A percentile compares a stretch with the other conserved stretches of the same genome.
Conservation (phyloP, 2,888 invertebrate species). For the Alsophila aescularia region DNA sequence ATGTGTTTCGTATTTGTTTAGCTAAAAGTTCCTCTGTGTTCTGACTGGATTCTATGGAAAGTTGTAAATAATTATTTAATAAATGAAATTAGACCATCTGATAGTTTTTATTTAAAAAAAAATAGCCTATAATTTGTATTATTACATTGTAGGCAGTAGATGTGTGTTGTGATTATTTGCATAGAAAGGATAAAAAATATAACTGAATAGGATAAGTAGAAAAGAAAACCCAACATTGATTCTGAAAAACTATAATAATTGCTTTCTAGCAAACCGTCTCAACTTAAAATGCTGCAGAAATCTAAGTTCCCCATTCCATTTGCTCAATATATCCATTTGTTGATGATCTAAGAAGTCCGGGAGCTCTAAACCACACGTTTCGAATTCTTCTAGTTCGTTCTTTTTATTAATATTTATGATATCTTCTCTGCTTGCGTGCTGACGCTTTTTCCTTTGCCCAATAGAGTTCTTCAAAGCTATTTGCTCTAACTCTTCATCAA, state of each 20-base stretch:
- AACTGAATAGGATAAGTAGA: neutral
- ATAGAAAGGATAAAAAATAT: neutral
- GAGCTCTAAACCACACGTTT: constrained; percentile 91
- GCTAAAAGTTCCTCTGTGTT: constrained; percentile 32
- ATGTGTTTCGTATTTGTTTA: constrained; percentile 20
- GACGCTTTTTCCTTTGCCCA: constrained; percentile 88
- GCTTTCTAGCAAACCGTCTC: constrained; percentile 81
- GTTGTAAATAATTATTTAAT: constrained; percentile 64
- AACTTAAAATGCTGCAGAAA: constrained; percentile 88
- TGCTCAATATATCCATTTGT: constrained; percentile 85
- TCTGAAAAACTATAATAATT: constrained; percentile 52
- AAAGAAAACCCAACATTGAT: neutral
- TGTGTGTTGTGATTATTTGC: too few species aligned
- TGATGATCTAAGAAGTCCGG: constrained; percentile 87
- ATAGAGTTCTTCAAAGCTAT: constrained; percentile 91
- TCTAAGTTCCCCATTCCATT: constrained; percentile 88
- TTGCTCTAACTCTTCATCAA: constrained; percentile 91
- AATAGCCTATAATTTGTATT: neutral
- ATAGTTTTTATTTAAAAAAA: constrained; percentile 44
- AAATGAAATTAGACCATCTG: constrained; percentile 48
- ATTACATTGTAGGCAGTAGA: neutral
- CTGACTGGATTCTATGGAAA: constrained; percentile 45
- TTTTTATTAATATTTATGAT: constrained; percentile 90
- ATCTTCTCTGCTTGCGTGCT: constrained; percentile 92
- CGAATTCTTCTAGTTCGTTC: constrained; percentile 89